Evolutionary conservation across 2,113 vertebrate genomes (phyloP), one percentile per base, ranked within the genome.

Genomic region (Limanda limanda): DNA sequence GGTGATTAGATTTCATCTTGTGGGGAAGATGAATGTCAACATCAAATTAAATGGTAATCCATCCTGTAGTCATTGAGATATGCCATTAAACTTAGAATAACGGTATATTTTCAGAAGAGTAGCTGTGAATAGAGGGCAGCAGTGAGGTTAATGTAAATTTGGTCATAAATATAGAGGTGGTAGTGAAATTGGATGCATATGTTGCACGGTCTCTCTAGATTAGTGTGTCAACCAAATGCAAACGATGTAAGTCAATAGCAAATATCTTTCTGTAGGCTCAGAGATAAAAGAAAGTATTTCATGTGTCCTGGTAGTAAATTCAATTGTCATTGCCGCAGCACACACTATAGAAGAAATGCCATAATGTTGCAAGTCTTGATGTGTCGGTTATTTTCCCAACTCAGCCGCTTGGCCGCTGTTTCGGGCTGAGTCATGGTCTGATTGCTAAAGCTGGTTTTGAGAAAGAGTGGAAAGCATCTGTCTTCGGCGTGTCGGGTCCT

Each of bases 401-500:
- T 71, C 71, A 20, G 54, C 60, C 51, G 20, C 58, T 54, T 45
- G 35, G 37, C 66, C n/a, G 75, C 65, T 18, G 67, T 71, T 82
- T 23, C 37, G 10, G 62, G 66, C 70, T 78, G 79, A 73, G 73
- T 79, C 74, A 81, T 8, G 21, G 45, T 23, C 67, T 76, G 76
- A 79, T 85, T 62, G 64, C 75, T 67, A 58, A 75, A 80, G 70
- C 68, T 1, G 20, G 67, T 69, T 77, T 79, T 59, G 71, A 85
- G 71, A 61, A 64, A 40, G 61, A 79, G 71, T 58, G 54, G 56
- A 73, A 74, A 62, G 74, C 89, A 79, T 86, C 88, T 77, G 73
- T 83, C 75, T 5, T 84, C 45, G 18, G 66, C 3, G n/a, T 76
- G 78, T 78, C 58, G 25, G 78, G 67, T 80, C 73, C 76, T 81